phyloP scores from a whole-genome alignment of 2,797 vertebrate genomes.

The Syncerus caffer region DNA sequence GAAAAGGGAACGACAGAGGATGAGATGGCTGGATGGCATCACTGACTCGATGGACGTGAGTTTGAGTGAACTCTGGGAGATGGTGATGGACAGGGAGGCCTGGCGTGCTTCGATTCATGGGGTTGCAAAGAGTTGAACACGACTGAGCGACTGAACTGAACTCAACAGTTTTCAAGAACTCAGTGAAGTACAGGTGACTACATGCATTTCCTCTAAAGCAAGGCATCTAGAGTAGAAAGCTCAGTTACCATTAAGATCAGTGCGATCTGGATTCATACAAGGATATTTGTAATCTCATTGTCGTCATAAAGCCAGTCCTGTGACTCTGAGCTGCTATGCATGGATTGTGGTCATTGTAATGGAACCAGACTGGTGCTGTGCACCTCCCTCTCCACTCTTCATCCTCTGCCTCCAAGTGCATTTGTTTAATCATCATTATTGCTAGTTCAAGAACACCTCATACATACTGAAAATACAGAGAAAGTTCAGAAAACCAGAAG shows the following conservation, averaged over 20 bases:
- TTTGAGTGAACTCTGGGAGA: no score
- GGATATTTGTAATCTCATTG: slow-evolving; percentile 57
- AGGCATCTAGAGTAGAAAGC: not conserved
- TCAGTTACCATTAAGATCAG: slow-evolving; percentile 36
- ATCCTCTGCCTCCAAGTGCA: not conserved
- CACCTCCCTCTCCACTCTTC: not conserved
- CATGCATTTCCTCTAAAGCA: not conserved
- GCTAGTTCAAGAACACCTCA: not conserved
- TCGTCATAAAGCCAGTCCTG: slow-evolving; percentile 63
- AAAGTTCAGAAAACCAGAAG: not conserved
- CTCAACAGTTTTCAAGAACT: not conserved
- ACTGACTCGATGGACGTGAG: no score
- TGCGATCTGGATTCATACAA: slow-evolving; percentile 60
- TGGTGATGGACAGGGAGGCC: no score
- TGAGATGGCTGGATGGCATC: no score
- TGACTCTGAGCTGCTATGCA: slow-evolving; percentile 30
- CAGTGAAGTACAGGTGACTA: not conserved
- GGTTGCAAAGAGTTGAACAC: no score
- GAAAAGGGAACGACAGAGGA: no score
- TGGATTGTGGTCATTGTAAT: slow-evolving; percentile 51
- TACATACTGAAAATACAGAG: not conserved
- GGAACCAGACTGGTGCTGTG: slow-evolving; percentile 47
- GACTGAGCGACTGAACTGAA: no score
- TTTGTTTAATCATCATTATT: not conserved
- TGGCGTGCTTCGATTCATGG: no score